A percentile compares a stretch with the other conserved stretches of the same genome.
Evolutionary conservation across 2,797 vertebrate genomes (phyloP).

Genomic region (Artibeus jamaicensis): DNA sequence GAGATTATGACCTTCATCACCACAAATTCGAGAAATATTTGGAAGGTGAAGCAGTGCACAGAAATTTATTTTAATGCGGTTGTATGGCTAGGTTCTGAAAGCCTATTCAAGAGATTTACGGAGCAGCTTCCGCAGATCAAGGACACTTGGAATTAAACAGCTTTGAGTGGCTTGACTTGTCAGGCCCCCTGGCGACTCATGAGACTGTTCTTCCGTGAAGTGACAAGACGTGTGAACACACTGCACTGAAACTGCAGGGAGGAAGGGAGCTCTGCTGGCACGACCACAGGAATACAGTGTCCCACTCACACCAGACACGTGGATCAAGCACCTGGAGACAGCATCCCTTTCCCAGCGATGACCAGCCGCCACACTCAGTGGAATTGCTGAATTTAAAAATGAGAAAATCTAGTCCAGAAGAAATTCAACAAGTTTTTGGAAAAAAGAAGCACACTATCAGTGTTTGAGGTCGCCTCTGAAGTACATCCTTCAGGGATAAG

Average conservation of each 20-base stretch:
- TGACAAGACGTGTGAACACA: constrained; percentile 53
- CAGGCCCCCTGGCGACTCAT: constrained; percentile 19
- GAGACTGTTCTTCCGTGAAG: constrained; percentile 55
- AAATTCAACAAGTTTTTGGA: neutral
- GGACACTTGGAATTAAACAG: constrained; percentile 66
- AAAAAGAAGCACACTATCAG: neutral
- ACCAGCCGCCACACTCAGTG: neutral
- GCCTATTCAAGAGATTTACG: constrained; percentile 56
- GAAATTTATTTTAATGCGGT: constrained; percentile 50
- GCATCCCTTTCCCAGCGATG: neutral
- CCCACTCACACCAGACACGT: neutral
- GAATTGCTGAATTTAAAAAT: constrained; percentile 19
- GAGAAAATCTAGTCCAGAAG: constrained; percentile 40
- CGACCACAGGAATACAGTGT: neutral
- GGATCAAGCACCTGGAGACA: neutral
- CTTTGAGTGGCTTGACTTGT: constrained; percentile 60
- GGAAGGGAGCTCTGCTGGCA: neutral
- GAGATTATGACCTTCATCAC: neutral
- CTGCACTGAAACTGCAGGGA: neutral
- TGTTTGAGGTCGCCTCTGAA: neutral
- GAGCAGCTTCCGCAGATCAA: constrained; percentile 58
- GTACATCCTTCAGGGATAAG: neutral
- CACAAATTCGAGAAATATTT: constrained; percentile 34
- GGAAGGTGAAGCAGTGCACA: neutral
- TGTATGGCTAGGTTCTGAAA: constrained; percentile 36